phyloP scores from a whole-genome alignment of 2,113 vertebrate genomes.

The Balaenoptera acutorostrata region DNA sequence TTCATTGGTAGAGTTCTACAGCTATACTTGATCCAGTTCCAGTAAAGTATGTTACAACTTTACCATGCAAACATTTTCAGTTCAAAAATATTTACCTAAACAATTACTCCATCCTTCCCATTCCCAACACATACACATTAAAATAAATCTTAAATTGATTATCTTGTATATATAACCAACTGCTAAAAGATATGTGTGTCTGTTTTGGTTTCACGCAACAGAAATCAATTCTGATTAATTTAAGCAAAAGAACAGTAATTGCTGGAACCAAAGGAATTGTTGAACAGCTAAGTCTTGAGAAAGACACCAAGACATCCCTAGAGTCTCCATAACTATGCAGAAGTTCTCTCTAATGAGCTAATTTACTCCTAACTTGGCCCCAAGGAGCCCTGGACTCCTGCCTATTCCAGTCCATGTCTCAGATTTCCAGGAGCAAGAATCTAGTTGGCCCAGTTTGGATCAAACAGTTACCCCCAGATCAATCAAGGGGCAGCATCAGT shows the following conservation, averaged over 20 bases:
- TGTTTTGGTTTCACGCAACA: background rate
- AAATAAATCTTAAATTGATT: constrained; percentile 27
- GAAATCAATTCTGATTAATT: background rate
- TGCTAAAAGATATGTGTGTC: background rate
- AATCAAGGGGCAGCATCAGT: background rate
- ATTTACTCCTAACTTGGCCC: background rate
- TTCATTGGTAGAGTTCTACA: background rate
- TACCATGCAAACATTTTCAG: background rate
- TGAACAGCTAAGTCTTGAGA: background rate
- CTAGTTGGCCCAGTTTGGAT: background rate
- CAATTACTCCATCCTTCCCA: background rate
- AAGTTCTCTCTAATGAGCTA: background rate
- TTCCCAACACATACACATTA: background rate
- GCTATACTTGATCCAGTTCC: background rate
- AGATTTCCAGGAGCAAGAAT: background rate
- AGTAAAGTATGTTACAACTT: background rate
- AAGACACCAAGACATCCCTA: background rate
- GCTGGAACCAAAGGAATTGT: background rate
- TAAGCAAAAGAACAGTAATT: background rate
- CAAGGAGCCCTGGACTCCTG: background rate
- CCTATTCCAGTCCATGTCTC: background rate
- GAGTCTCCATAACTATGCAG: background rate
- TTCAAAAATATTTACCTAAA: background rate
- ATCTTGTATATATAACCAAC: background rate
- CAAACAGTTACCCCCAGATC: background rate